These are phyloP conservation scores for Conops quadrifasciatus DNA, from an alignment of 2,888 invertebrate species.

Conservation along the genomic window DNA sequence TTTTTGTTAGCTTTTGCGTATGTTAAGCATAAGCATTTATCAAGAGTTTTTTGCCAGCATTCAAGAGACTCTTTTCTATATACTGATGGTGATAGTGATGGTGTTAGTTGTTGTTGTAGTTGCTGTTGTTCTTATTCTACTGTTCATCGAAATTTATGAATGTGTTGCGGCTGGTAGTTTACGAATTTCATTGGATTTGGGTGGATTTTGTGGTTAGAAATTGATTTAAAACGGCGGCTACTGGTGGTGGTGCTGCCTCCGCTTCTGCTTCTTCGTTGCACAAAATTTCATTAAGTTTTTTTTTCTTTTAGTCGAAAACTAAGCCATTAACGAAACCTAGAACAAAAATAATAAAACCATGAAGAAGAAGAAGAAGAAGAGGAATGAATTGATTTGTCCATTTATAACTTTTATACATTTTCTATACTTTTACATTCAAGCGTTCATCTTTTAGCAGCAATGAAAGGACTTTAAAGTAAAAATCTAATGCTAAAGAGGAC, in stretches of 20 bases:
- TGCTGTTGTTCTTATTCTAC: neutral
- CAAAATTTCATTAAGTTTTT: no score
- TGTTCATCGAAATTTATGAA: slow-evolving; percentile 6
- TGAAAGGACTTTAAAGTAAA: no score
- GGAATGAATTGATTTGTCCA: no score
- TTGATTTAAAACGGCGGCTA: slow-evolving; percentile 15
- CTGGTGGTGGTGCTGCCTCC: neutral
- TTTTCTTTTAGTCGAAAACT: no score
- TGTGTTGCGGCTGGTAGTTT: slow-evolving; percentile 19
- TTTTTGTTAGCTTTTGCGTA: neutral
- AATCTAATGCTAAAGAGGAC: no score
- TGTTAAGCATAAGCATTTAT: slow-evolving; percentile 1
- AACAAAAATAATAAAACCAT: no score
- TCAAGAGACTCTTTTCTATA: no score
- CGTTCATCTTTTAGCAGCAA: no score
- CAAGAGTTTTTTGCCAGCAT: neutral
- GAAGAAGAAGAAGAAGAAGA: no score
- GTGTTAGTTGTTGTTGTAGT: slow-evolving; percentile 2
- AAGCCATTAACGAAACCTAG: no score
- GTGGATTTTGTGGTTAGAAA: slow-evolving; percentile 20
- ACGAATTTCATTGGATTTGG: neutral
- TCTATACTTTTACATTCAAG: no score
- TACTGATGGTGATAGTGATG: neutral
- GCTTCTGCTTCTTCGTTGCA: neutral
- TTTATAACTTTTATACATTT: no score